Conservation (phyloP, 2,797 vertebrate genomes). For the Catharus ustulatus region DNA sequence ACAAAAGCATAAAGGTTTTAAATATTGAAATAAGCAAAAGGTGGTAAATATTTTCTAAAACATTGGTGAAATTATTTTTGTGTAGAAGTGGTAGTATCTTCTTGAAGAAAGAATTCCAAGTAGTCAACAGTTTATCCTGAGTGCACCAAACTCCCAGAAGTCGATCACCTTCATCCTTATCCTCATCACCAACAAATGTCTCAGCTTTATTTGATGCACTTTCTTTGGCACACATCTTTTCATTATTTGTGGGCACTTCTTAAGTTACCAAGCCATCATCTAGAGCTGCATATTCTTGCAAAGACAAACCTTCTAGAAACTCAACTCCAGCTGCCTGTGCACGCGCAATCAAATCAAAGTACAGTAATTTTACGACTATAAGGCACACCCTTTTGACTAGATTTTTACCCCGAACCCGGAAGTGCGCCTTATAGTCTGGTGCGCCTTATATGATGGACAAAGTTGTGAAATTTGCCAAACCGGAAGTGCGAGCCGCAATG, state of each 20-base stretch:
- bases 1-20: neutral
- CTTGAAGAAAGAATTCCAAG: neutral
- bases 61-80: neutral
- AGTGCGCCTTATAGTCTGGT: no score
- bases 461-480: no score
- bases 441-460: no score
- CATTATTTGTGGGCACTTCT: neutral
- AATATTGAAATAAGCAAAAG: no score
- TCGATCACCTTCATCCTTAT: neutral
- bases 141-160: neutral
- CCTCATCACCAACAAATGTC: slow-evolving; percentile 41
- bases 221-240: neutral
- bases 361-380: no score
- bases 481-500: no score
- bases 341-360: slow-evolving; percentile 50
- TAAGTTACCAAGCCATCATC: slow-evolving; percentile 67
- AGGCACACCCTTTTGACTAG: no score
- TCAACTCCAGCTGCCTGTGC: slow-evolving; percentile 67
- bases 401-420: no score
- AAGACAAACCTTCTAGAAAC: slow-evolving; percentile 69
- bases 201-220: neutral
- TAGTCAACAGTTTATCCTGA: neutral
- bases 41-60: neutral
- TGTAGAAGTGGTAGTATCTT: neutral
- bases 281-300: slow-evolving; percentile 68